Conservation (phyloP, 2,888 invertebrate genomes). For the Eumacrocentrus americanus region DNA sequence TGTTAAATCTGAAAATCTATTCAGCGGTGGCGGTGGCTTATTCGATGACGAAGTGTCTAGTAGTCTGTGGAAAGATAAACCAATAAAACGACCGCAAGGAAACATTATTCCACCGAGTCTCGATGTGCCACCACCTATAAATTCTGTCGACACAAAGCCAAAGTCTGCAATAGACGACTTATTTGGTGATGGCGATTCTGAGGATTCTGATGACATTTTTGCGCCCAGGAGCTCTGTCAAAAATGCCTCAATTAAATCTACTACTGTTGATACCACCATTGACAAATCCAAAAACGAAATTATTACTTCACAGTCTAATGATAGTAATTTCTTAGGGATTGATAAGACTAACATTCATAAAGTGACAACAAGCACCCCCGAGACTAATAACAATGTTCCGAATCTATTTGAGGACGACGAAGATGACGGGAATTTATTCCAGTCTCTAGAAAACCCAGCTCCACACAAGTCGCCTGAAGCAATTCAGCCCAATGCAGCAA, state of each 20-base stretch:
- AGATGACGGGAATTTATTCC: conserved; percentile 48
- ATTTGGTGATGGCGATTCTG: conserved; percentile 56
- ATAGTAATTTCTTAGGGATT: background rate
- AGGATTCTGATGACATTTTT: conserved; percentile 58
- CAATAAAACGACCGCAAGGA: conserved; percentile 44
- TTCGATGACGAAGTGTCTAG: conserved; percentile 48
- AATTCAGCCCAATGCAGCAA: conserved; percentile 12
- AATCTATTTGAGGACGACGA: conserved; percentile 48
- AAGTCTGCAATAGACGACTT: conserved; percentile 59
- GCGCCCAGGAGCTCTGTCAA: conserved; percentile 46
- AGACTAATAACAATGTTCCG: conserved; percentile 40
- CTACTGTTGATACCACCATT: background rate
- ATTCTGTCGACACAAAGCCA: conserved; percentile 49
- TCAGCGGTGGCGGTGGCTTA: conserved; percentile 42
- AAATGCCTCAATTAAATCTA: conserved; percentile 28
- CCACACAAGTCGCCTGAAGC: conserved; percentile 28
- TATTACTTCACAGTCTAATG: background rate
- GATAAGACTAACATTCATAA: conserved; percentile 32
- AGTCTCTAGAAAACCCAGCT: conserved; percentile 31
- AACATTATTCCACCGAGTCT: conserved; percentile 56
- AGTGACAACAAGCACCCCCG: conserved; percentile 50
- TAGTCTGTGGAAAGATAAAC: conserved; percentile 48
- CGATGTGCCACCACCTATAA: conserved; percentile 58
- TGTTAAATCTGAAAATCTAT: conserved; percentile 46
- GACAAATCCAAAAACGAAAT: no score